Evolutionary conservation across 2,113 vertebrate genomes (phyloP).

Genomic region (Eurystomus gularis): DNA sequence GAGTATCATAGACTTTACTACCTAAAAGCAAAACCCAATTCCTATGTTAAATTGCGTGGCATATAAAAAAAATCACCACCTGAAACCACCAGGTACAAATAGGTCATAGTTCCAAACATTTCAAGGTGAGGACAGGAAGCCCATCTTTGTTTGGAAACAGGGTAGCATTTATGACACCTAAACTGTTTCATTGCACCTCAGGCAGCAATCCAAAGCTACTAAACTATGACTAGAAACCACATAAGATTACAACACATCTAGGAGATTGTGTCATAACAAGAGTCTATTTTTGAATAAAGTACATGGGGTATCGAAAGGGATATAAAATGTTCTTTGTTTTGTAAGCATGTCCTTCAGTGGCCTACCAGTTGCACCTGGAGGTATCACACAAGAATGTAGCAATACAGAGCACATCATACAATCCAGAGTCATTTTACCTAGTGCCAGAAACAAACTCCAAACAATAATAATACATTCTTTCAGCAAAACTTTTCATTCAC

Average conservation of each 20-base stretch:
- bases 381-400: background rate
- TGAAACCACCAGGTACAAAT: background rate
- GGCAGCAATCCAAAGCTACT: slow-evolving; percentile 11
- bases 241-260: background rate
- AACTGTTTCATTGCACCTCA: background rate
- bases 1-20: background rate
- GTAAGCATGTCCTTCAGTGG: background rate
- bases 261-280: background rate
- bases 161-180: background rate
- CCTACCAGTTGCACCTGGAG: background rate
- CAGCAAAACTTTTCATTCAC: background rate
- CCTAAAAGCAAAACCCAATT: background rate
- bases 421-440: background rate
- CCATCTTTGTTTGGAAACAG: slow-evolving; percentile 3
- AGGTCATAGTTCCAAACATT: background rate
- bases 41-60: background rate
- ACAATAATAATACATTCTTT: background rate
- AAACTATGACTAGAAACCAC: slow-evolving; percentile 20
- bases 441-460: background rate
- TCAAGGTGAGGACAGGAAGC: background rate
- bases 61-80: background rate
- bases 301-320: background rate
- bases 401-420: background rate
- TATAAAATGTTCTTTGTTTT: background rate
- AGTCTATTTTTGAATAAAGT: background rate